These are phyloP conservation scores for Gorsachius goisagi DNA, from an alignment of 2,113 vertebrate genomes.

Conservation along the genomic window DNA sequence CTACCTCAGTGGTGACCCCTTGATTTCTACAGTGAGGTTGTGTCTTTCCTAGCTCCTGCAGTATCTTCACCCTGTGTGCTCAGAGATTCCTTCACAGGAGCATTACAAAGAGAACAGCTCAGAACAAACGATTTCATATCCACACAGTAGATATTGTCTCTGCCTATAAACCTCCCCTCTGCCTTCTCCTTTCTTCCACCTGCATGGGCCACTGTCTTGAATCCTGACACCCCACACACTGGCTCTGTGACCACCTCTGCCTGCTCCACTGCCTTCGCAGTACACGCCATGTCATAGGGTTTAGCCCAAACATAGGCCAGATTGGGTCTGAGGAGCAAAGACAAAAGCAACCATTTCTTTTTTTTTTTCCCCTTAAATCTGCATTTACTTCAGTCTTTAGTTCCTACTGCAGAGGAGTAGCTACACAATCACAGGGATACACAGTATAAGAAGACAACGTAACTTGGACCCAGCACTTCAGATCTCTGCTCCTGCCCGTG, in stretches of 20 bases:
- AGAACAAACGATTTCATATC: not conserved
- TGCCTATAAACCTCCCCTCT: not conserved
- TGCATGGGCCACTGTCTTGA: not conserved
- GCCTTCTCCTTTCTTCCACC: not conserved
- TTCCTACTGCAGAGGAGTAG: not conserved
- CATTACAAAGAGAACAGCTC: not conserved
- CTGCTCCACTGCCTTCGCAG: not conserved
- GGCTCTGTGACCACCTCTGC: not conserved
- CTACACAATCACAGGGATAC: not conserved
- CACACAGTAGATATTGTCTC: rapidly evolving
- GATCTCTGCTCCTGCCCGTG: not conserved
- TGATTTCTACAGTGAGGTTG: not conserved
- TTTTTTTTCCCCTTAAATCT: not conserved
- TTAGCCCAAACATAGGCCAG: not conserved
- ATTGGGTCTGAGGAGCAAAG: not conserved
- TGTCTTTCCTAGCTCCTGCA: not conserved
- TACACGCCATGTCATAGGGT: rapidly evolving
- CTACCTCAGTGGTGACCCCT: rapidly evolving
- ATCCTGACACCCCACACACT: not conserved
- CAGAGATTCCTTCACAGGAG: not conserved
- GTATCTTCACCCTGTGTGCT: not conserved
- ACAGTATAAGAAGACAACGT: rapidly evolving
- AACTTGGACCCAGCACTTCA: not conserved
- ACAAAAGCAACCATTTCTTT: not conserved
- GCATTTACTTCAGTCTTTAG: not conserved